These are phyloP conservation scores for Palythoa grandiflora DNA, from an alignment of 92 coral and sea anemone genomes.

Conservation along the genomic window DNA sequence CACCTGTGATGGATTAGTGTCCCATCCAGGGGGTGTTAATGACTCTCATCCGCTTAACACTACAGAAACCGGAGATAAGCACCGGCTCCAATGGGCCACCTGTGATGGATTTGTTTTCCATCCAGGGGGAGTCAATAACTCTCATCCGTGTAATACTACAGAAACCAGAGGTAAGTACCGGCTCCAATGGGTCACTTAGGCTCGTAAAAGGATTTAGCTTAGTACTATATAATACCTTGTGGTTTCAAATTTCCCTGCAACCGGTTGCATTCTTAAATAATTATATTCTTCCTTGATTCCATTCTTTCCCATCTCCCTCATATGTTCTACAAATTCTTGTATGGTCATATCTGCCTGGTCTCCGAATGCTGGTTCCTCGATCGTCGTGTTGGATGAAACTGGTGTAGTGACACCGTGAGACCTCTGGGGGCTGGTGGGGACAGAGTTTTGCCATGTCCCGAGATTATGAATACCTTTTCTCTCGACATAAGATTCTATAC, in stretches of 20 bases:
- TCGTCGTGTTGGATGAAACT: slow-evolving; percentile 38
- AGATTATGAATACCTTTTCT: slow-evolving; percentile 61
- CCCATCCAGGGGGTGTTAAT: no score
- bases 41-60: no score
- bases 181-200: no score
- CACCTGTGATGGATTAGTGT: no score
- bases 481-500: slow-evolving; percentile 71
- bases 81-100: no score
- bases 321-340: slow-evolving; percentile 75
- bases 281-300: slow-evolving; percentile 84
- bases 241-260: slow-evolving; percentile 66
- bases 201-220: no score
- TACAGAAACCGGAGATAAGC: no score
- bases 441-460: background rate
- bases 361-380: slow-evolving; percentile 58
- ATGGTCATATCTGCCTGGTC: slow-evolving; percentile 74
- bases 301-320: slow-evolving; percentile 73
- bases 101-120: no score
- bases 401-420: slow-evolving; percentile 39
- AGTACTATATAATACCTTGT: slow-evolving; percentile 54
- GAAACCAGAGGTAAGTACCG: no score
- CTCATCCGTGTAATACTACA: no score
- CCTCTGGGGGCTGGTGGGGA: slow-evolving; percentile 25
- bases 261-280: slow-evolving; percentile 69
- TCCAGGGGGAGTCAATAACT: no score